Evolutionary conservation across 2,113 vertebrate genomes (phyloP).

Genomic region (Zosterops hypoxanthus): DNA sequence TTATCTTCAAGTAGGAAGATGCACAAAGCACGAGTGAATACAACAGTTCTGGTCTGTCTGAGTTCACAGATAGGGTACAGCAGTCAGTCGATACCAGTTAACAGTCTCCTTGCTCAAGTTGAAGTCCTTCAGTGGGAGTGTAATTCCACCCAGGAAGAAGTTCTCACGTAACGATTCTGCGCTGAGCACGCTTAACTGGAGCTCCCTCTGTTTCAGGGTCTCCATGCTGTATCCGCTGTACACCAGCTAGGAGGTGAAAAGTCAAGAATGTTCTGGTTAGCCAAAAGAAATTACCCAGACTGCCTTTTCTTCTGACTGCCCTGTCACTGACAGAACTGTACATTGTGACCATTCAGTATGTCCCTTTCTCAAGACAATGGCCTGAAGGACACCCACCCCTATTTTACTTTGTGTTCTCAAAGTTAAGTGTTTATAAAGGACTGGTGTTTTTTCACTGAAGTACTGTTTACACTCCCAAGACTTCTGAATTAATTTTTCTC

Average conservation of each 20-base stretch:
- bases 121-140: constrained; percentile 92
- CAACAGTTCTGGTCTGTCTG: not conserved
- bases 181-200: constrained; percentile 95
- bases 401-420: not conserved
- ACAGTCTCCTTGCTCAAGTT: constrained; percentile 95
- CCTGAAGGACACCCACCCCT: fast-evolving
- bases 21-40: constrained; percentile 35
- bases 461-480: not conserved
- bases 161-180: constrained; percentile 96
- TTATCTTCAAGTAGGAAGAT: constrained; percentile 73
- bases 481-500: not conserved
- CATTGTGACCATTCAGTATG: not conserved
- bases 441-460: not conserved
- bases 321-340: not conserved
- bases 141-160: constrained; percentile 93
- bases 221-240: constrained; percentile 95
- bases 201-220: constrained; percentile 87
- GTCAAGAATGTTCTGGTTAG: not conserved
- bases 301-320: not conserved
- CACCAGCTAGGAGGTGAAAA: constrained; percentile 82
- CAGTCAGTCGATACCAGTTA: constrained; percentile 92
- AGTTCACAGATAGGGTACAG: constrained; percentile 84
- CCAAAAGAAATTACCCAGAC: not conserved
- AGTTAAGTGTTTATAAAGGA: not conserved
- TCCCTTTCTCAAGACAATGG: not conserved